Conservation (phyloP, 2,888 invertebrate genomes). For the Diploptera punctata region DNA sequence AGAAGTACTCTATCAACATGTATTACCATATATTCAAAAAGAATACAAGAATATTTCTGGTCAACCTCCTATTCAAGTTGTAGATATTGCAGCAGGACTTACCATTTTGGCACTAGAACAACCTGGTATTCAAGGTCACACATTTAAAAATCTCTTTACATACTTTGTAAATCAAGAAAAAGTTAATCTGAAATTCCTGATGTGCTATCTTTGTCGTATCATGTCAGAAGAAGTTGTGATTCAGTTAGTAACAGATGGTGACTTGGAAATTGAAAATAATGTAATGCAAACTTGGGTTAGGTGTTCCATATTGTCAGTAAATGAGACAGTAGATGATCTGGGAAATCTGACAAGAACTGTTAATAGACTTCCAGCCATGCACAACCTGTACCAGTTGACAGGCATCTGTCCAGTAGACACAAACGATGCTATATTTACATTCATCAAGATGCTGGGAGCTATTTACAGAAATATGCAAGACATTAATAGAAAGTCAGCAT, state of each 20-base stretch:
- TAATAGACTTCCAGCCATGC: conserved; percentile 19
- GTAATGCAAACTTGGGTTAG: conserved; percentile 39
- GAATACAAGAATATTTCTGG: background rate
- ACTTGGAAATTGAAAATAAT: conserved; percentile 22
- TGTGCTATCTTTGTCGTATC: conserved; percentile 33
- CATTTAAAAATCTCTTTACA: background rate
- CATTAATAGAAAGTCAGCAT: conserved; percentile 21
- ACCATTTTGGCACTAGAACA: conserved; percentile 29
- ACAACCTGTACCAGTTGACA: background rate
- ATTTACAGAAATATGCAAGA: background rate
- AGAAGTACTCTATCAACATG: conserved; percentile 16
- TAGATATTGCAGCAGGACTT: conserved; percentile 36
- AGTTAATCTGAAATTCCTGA: conserved; percentile 13
- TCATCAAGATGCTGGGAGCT: conserved; percentile 4
- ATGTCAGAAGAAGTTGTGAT: conserved; percentile 29
- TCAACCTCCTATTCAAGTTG: conserved; percentile 37
- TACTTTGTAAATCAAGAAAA: background rate
- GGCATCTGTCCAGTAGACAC: background rate
- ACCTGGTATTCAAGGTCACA: background rate
- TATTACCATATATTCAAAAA: conserved; percentile 30
- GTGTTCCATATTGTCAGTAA: conserved; percentile 17
- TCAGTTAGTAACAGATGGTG: background rate
- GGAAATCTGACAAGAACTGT: conserved; percentile 19
- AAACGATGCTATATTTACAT: background rate
- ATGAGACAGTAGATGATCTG: conserved; percentile 12